phyloP scores from a whole-genome alignment of 2,797 vertebrate genomes.

The Sebastes glaucus region DNA sequence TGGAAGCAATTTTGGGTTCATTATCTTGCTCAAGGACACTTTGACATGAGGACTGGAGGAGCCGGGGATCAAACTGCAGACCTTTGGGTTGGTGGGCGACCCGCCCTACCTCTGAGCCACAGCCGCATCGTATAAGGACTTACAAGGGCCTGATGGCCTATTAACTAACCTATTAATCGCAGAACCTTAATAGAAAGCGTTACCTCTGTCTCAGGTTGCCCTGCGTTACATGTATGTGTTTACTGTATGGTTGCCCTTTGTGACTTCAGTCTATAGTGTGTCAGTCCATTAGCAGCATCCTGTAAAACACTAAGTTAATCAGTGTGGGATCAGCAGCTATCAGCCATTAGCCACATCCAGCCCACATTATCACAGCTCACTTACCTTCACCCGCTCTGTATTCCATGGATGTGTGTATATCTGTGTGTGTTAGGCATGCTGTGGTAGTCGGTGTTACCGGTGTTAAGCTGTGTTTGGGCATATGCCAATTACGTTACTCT shows the following conservation, averaged over 20 bases:
- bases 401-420: no score
- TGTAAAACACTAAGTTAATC: slow-evolving; percentile 54
- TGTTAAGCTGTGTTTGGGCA: no score
- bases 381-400: slow-evolving; percentile 4
- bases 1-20: no score
- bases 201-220: neutral
- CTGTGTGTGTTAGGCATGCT: neutral
- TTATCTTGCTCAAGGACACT: no score
- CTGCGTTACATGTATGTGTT: neutral
- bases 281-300: slow-evolving; percentile 56
- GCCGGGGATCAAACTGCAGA: no score
- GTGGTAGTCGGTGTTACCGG: neutral
- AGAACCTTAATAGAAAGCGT: neutral
- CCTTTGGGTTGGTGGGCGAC: no score
- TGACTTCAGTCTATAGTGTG: slow-evolving; percentile 5
- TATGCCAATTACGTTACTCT: accelerated
- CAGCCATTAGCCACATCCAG: slow-evolving; percentile 68
- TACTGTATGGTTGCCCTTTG: slow-evolving; percentile 5
- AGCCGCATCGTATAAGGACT: neutral
- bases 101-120: no score
- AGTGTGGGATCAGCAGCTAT: slow-evolving; percentile 64
- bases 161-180: neutral
- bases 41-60: no score
- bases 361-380: slow-evolving; percentile 58
- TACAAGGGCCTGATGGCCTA: neutral